Conservation (phyloP, 2,888 invertebrate species). For the Cataglyphis livida region DNA sequence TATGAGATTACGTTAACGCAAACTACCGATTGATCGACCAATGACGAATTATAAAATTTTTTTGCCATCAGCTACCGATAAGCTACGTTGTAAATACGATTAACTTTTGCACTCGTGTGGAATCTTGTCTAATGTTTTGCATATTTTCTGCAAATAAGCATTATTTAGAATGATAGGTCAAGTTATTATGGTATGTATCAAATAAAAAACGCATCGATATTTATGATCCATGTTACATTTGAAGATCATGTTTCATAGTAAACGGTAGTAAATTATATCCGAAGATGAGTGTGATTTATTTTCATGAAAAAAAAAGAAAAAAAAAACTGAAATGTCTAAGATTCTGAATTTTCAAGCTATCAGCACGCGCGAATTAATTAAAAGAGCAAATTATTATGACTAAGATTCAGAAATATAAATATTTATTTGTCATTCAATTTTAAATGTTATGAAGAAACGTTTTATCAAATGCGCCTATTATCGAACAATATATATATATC, state of each 20-base stretch:
- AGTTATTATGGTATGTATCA: neutral
- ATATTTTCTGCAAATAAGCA: slow-evolving; percentile 3
- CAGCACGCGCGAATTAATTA: neutral
- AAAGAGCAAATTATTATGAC: neutral
- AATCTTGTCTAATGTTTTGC: slow-evolving; percentile 21
- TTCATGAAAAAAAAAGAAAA: neutral
- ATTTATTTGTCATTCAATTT: neutral
- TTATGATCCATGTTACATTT: neutral
- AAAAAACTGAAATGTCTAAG: neutral
- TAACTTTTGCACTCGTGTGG: slow-evolving; percentile 19
- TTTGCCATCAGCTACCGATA: neutral
- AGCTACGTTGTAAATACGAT: slow-evolving; percentile 4
- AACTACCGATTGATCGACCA: neutral
- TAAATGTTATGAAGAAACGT: neutral
- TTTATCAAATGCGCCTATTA: neutral
- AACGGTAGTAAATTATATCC: neutral
- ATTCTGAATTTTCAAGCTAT: neutral
- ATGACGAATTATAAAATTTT: slow-evolving; percentile 10
- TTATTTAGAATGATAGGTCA: neutral
- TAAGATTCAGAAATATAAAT: neutral
- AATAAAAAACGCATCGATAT: slow-evolving; percentile 9
- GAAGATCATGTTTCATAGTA: neutral
- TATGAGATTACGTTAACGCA: neutral
- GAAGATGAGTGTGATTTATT: neutral
- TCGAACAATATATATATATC: neutral